Conservation (phyloP, 2,113 vertebrate species). For the Salvator merianae region DNA sequence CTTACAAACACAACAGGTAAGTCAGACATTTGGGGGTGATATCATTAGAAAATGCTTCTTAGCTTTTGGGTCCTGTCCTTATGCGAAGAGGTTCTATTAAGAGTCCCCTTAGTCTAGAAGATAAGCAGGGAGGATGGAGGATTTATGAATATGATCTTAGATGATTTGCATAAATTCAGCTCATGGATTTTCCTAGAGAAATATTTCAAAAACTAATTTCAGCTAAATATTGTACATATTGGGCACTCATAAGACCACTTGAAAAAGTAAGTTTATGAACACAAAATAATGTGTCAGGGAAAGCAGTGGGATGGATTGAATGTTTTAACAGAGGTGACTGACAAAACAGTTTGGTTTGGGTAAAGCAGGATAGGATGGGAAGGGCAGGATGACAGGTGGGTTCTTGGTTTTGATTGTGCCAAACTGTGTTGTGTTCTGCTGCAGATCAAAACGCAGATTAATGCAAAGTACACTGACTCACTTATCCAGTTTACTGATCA, state of each 20-base stretch:
- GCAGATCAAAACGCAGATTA: no score
- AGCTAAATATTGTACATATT: background rate
- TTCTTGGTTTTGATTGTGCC: no score
- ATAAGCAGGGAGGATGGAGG: background rate
- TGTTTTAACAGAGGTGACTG: background rate
- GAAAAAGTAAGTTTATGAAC: background rate
- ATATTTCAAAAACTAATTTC: background rate
- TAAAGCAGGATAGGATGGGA: no score
- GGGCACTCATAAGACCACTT: background rate
- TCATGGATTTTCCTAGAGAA: background rate
- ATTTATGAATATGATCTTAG: background rate
- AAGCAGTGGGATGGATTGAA: background rate
- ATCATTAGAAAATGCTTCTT: background rate
- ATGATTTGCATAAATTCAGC: background rate
- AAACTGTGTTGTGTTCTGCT: no score
- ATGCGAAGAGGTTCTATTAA: background rate
- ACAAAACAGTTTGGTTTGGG: no score
- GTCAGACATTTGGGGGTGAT: slow-evolving; percentile 31
- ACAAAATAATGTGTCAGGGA: background rate
- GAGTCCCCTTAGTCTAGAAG: background rate
- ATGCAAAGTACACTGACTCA: no score
- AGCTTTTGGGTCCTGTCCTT: background rate
- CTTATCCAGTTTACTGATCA: no score
- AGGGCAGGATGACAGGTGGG: no score
- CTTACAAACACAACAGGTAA: slow-evolving; percentile 95